Evolutionary conservation across 2,797 vertebrate genomes (phyloP), one percentile per base, ranked within the genome.

Genomic region (Pseudotriccus pelzelni): DNA sequence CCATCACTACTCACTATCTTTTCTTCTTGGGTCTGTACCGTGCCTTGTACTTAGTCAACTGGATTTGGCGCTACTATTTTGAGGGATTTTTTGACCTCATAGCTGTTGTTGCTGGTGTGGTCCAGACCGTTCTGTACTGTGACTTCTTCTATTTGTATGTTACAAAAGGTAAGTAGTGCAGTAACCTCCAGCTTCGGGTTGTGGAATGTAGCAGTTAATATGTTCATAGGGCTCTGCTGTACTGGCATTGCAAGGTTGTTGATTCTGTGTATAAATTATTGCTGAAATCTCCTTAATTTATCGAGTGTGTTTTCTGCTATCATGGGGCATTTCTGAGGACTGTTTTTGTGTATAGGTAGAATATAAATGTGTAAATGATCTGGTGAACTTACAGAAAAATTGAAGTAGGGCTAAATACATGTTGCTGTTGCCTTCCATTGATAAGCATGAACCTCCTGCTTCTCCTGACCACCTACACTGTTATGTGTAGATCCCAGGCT

Each of bases 91-190:
- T 99, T 37, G 99, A 99, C 97, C 99, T 99, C 98, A 99, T 99
- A 44, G 99, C 99, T 63, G 99, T 99, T 32, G 99, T 99, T 50
- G 99, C 99, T 16, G 99, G 99, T 23, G 98, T 99, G 84, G 99
- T 99, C 90, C 99, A 99, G 98, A 99, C 99, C 59, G 99, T 99
- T 96, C 98, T 99, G 19, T 99, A 99, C 97, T 99, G 99, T 89
- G 99, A 99, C 98, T 99, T 99, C 98, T 99, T 99, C 98, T 99
- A 99, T 98, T 98, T 99, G 97, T 99, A 99, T 97, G 98, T 99
- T 96, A 99, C 99, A 66, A 99, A 99, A 99, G 99, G 99, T 99
- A 89, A 97, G 98, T 52, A 2, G 2, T 34, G 20, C 36, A 39
- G 2, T 5, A 23, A n/a, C 62, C 55, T 28, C 2, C n/a, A 73